Base-by-base conservation (phyloP, 1,140 invertebrate genomes). In the Drosophila miranda region DNA sequence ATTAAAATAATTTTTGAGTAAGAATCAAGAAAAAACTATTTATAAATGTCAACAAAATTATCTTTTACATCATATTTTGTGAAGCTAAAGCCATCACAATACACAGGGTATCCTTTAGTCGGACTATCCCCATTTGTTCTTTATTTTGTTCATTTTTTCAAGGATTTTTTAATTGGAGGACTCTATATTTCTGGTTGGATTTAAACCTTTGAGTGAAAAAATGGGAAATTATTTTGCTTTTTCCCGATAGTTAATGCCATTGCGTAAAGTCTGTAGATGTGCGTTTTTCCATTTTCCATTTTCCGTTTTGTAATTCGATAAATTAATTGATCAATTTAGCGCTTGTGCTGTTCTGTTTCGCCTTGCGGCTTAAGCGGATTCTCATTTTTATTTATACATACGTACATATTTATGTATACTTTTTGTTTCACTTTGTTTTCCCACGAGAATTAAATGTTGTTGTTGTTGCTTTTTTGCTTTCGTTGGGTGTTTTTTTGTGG, bases 261-360 rank as follows among this genome's bases (percentile, higher is more conserved):
- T 54, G 42, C 49, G 11, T 14, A 16, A 11, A 26, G 34, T 70
- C 48, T 42, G 42, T 50, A 67, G 66, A 54, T 56, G 51, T 50
- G 14, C 51, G 52, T 44, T 50, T 52, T 58, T 64, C 70, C 70
- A 55, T 63, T 58, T 75, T 46, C 16, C 52, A 61, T 79, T 28
- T 28, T 28, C 6, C 7, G 8, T 30, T 84, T 87, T 87, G 81
- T 86, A 86, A 73, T 87, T 87, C 74, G 87, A 86, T 87, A 87
- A 86, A 86, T 86, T 86, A 87, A 86, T 86, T 86, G 77, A 86
- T 81, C 82, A 81, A 86, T 87, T 86, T 87, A 68, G 64, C 58
- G 41, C 64, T 50, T 59, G 62, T 58, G 73, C 52, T 59, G 50
- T 28, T 45, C 52, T 59, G 50, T 28, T 45, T 71, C 30, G 34